Evolutionary conservation across 2,888 invertebrate species (phyloP).

Genomic region (Harpalus rubripes): DNA sequence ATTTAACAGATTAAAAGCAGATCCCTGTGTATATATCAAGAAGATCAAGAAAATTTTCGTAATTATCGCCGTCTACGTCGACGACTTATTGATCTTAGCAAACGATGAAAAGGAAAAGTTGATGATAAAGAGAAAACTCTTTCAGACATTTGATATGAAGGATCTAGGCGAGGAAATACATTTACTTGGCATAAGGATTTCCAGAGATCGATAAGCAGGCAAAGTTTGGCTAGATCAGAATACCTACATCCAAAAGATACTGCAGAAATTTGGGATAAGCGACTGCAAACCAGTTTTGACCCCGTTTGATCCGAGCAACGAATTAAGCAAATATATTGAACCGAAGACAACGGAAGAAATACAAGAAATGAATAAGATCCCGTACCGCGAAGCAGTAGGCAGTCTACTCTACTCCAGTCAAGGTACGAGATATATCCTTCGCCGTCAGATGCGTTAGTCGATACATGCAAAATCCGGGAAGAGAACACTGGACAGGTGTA

Average conservation of each 20-base stretch:
- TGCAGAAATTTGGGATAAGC: conserved; percentile 65
- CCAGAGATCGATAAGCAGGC: conserved; percentile 46
- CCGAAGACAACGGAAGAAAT: not conserved
- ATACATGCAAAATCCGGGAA: conserved; percentile 50
- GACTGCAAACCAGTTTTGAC: conserved; percentile 67
- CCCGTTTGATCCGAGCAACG: conserved; percentile 63
- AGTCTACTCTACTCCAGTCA: conserved; percentile 20
- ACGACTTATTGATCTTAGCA: conserved; percentile 11
- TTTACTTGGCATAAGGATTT: conserved; percentile 57
- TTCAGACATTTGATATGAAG: too few species aligned
- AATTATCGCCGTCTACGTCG: conserved; percentile 8
- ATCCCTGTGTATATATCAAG: conserved; percentile 24
- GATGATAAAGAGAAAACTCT: too few species aligned
- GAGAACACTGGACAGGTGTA: conserved; percentile 57
- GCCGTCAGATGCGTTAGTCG: conserved; percentile 46
- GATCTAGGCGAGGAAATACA: conserved; percentile 15
- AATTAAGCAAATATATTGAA: conserved; percentile 10
- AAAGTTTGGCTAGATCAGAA: conserved; percentile 57
- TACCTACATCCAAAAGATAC: conserved; percentile 62
- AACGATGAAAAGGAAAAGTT: too few species aligned
- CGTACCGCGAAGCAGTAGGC: conserved; percentile 40
- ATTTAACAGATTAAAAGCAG: too few species aligned
- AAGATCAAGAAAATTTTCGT: not conserved
- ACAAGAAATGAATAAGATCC: not conserved
- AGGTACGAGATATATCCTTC: conserved; percentile 50